Evolutionary conservation across 2,113 vertebrate genomes (phyloP).

Genomic region (Carassius auratus): DNA sequence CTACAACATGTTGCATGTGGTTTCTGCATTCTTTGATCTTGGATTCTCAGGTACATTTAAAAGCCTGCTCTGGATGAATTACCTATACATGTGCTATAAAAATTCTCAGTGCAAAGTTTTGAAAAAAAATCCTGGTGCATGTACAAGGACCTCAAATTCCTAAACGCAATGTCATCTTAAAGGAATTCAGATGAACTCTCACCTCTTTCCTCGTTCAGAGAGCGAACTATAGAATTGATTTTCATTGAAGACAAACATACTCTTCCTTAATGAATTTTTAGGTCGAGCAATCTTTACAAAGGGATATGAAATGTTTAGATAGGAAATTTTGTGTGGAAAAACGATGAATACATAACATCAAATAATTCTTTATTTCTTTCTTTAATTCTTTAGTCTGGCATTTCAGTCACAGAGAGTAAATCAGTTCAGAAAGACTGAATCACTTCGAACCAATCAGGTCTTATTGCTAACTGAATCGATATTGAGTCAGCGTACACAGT

Average conservation of each 20-base stretch:
- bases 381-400: background rate
- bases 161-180: constrained; percentile 39
- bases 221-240: background rate
- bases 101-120: background rate
- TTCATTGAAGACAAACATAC: constrained; percentile 2
- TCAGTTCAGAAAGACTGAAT: background rate
- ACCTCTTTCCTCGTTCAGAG: constrained; percentile 31
- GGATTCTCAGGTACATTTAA: background rate
- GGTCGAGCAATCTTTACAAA: background rate
- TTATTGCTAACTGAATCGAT: background rate
- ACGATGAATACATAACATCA: background rate
- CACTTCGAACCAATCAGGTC: background rate
- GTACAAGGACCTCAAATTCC: constrained; percentile 37
- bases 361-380: too few species aligned
- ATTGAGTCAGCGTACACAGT: background rate
- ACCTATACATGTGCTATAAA: background rate
- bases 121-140: background rate
- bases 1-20: background rate
- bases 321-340: background rate
- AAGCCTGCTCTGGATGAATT: background rate
- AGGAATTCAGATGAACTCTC: constrained; percentile 52
- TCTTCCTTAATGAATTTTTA: background rate
- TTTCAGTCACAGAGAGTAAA: background rate
- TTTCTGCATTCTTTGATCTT: background rate
- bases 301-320: background rate